Base-by-base conservation (phyloP, 2,113 vertebrate genomes). In the Prunella fulvescens region DNA sequence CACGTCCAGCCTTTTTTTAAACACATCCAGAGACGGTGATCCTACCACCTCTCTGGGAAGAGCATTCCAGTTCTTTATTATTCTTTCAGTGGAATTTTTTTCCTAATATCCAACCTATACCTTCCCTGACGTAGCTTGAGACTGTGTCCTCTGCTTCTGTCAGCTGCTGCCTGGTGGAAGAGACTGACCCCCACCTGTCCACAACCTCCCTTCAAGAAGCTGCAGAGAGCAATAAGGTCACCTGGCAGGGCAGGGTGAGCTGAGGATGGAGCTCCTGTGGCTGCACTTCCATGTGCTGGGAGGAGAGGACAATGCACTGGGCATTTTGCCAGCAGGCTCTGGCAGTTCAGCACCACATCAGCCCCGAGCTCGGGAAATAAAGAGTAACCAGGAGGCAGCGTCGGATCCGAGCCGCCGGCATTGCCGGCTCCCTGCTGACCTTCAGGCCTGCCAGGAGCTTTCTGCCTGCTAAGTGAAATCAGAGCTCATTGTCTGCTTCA, bases 401-500 rank as follows among this genome's bases (percentile, higher is more conserved):
- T 20, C 13, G 2, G 71, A 80, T 31, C 53, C 0, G 9, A 78
- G 57, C 50, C 1, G 0, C 60, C 14, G 3, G 56, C 60, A 56
- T 28, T 71, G 50, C 85, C 26, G 58, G 76, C 45, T 85, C 78
- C 83, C 86, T 0, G 17, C 89, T 65, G 89, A 91, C 92, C 66
- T 92, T 47, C 88, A 66, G 72, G 19, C 1, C 83, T 84, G 80
- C 64, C 0, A 0, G 70, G 76, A 83, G 83, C 90, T 76, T 83
- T 86, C 79, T 79, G 61, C 87, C 81, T 69, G 76, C 82, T 83
- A 35, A 86, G 72, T 71, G 95, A 92, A 90, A 95, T 25, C 61
- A 6, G 81, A 95, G 69, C 64, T 88, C 51, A 69, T 71, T 81
- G 48, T 45, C 86, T 88, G 85, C 7, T 39, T 73, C 37, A 3